Evolutionary conservation across 2,113 vertebrate genomes (phyloP).

Genomic region (Aplodontia rufa): DNA sequence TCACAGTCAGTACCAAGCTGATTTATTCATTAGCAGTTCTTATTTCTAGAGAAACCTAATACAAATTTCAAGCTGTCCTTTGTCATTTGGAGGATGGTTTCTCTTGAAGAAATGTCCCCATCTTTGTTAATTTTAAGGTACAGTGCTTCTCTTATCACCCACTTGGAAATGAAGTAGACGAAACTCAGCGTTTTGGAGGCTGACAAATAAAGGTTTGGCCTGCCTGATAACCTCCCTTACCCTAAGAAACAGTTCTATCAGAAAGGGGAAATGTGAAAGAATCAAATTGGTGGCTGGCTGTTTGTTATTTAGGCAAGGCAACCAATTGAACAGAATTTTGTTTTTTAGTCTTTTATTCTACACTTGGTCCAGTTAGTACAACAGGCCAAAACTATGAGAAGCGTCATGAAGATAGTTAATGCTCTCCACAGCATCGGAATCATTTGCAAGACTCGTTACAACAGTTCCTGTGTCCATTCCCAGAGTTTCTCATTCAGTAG

Average conservation of each 20-base stretch:
- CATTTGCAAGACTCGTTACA: neutral
- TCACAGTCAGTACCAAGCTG: slow-evolving; percentile 48
- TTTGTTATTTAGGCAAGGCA: neutral
- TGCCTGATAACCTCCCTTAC: neutral
- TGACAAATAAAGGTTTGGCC: neutral
- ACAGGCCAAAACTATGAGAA: neutral
- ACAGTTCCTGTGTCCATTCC: neutral
- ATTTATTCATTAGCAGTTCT: slow-evolving; percentile 43
- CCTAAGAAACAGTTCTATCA: neutral
- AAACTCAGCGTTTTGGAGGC: slow-evolving; percentile 22
- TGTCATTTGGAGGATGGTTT: slow-evolving; percentile 36
- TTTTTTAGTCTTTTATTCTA: neutral
- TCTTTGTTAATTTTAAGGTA: slow-evolving; percentile 38
- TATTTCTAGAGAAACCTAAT: slow-evolving; percentile 48
- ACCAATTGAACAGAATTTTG: neutral
- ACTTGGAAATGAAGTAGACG: slow-evolving; percentile 21
- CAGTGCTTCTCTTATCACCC: slow-evolving; percentile 3
- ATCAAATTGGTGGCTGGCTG: neutral
- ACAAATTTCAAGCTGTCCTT: slow-evolving; percentile 55
- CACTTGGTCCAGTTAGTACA: neutral
- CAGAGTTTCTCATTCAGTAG: neutral
- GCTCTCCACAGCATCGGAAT: neutral
- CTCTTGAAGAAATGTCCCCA: slow-evolving; percentile 20
- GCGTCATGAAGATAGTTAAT: neutral
- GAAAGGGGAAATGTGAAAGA: neutral